phyloP scores from a whole-genome alignment of 2,113 vertebrate species.

The Xenopus borealis region DNA sequence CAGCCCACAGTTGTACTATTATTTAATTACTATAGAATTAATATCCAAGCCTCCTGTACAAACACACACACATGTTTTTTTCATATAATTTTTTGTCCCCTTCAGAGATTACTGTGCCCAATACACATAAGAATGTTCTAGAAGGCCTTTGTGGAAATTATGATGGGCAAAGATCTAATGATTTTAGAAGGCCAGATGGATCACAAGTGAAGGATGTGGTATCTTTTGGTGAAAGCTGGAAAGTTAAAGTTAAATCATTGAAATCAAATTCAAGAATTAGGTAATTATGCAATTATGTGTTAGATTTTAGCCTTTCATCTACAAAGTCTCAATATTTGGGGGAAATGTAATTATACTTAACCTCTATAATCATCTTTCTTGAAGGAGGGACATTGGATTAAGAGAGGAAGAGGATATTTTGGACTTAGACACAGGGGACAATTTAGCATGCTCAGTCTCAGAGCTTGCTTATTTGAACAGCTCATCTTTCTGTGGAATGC shows the following conservation, averaged over 20 bases:
- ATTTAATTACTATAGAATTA: too few relatives aligned
- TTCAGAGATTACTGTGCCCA: conserved; percentile 71
- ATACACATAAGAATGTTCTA: conserved; percentile 62
- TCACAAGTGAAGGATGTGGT: conserved; percentile 52
- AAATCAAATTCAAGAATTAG: conserved; percentile 48
- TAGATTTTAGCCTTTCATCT: too few relatives aligned
- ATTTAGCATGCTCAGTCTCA: conserved; percentile 47
- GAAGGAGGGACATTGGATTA: conserved; percentile 48
- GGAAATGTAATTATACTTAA: not conserved
- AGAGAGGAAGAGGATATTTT: conserved; percentile 18
- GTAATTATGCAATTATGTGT: conserved; percentile 43
- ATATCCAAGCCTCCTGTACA: too few relatives aligned
- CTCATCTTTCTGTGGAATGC: conserved; percentile 49
- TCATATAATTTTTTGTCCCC: too few relatives aligned
- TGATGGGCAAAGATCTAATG: conserved; percentile 64
- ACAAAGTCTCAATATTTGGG: not conserved
- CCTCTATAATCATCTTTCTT: conserved; percentile 30
- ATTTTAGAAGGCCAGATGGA: conserved; percentile 67
- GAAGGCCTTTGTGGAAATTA: conserved; percentile 78
- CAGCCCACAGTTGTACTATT: not conserved
- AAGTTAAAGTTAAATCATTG: conserved; percentile 60
- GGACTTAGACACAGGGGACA: conserved; percentile 53
- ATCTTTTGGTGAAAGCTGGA: conserved; percentile 77
- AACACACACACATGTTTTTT: too few relatives aligned
- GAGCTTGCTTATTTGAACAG: conserved; percentile 34